phyloP scores from a whole-genome alignment of 2,113 vertebrate species.

The Glareola pratincola region DNA sequence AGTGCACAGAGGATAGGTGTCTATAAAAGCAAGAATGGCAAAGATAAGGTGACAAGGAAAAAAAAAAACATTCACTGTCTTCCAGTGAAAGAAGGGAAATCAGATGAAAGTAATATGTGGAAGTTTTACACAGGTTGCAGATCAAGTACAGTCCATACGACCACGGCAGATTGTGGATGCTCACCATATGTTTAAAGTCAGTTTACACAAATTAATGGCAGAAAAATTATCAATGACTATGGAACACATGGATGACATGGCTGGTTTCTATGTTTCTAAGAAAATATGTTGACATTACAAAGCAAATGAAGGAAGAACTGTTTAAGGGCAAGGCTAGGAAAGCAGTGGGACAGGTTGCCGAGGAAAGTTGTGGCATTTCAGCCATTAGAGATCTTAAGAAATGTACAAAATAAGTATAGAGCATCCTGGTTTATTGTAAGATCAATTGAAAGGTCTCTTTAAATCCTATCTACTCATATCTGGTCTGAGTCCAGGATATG shows the following conservation, averaged over 20 bases:
- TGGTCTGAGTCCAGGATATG: neutral
- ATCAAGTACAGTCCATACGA: neutral
- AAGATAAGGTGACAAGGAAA: neutral
- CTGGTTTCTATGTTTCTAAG: neutral
- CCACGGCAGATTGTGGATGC: neutral
- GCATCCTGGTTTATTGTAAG: neutral
- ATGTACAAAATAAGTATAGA: neutral
- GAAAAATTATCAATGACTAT: neutral
- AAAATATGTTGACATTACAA: neutral
- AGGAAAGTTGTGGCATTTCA: neutral
- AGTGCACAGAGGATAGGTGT: rapidly evolving
- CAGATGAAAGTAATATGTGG: neutral
- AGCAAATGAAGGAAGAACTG: neutral
- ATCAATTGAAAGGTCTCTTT: neutral
- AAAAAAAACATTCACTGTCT: neutral
- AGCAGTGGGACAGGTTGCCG: neutral
- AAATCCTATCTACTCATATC: neutral
- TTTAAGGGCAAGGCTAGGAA: neutral
- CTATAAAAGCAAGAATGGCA: neutral
- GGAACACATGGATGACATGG: neutral
- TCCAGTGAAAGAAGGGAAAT: neutral
- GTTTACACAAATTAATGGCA: neutral
- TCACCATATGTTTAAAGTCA: neutral
- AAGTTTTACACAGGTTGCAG: neutral
- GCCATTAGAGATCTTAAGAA: neutral